A percentile compares a stretch with the other conserved stretches of the same genome.
These are phyloP conservation scores for Lamprotornis superbus DNA, from an alignment of 2,113 vertebrate genomes.

Conservation along the genomic window DNA sequence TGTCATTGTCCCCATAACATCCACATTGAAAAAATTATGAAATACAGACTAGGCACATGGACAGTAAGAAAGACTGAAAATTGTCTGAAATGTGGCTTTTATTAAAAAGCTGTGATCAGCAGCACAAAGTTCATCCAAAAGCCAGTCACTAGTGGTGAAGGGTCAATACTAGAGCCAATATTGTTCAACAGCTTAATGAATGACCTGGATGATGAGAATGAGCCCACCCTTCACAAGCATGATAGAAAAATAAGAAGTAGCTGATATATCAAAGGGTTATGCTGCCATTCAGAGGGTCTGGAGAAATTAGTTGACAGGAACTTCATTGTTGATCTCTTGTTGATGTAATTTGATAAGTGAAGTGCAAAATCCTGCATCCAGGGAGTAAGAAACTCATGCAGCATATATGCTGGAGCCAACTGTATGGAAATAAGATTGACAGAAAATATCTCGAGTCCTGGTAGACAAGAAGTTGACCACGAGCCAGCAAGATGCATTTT, in stretches of 20 bases:
- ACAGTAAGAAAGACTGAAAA: background rate
- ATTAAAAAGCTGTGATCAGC: background rate
- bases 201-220: background rate
- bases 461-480: background rate
- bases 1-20: background rate
- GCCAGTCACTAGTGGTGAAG: no score
- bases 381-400: background rate
- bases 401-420: background rate
- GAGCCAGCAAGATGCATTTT: background rate
- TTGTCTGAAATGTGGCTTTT: background rate
- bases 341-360: background rate
- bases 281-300: background rate
- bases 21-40: background rate
- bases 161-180: background rate
- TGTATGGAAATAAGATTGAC: background rate
- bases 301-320: background rate
- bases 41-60: background rate
- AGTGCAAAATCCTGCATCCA: background rate
- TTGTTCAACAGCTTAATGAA: background rate
- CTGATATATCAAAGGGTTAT: background rate
- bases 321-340: background rate
- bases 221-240: background rate
- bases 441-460: background rate
- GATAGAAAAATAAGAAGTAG: background rate
- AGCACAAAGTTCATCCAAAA: background rate